Evolutionary conservation across 1,140 invertebrate genomes (phyloP).

Genomic region (Andrena cerasifolii): DNA sequence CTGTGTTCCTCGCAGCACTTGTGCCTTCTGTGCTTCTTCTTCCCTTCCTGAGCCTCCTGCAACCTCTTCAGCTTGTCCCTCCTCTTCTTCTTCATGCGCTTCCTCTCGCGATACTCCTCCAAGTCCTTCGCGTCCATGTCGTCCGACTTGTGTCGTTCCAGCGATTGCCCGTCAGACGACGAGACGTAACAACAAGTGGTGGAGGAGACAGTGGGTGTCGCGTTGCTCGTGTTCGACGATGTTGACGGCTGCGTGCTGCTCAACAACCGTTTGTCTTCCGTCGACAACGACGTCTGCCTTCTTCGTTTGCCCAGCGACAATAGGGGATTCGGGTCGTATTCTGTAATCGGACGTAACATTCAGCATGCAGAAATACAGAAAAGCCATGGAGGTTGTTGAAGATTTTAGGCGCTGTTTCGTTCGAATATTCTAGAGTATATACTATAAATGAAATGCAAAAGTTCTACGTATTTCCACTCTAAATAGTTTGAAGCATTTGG

Average conservation of each 20-base stretch:
- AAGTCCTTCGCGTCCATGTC: constrained; percentile 63
- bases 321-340: constrained; percentile 91
- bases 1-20: constrained; percentile 88
- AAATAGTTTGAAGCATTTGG: too few relatives aligned
- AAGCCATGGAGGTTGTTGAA: not conserved
- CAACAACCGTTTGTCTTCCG: constrained; percentile 83
- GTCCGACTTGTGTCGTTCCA: constrained; percentile 69
- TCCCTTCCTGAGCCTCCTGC: constrained; percentile 81
- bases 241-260: constrained; percentile 51
- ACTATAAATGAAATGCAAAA: too few relatives aligned
- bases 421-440: not conserved
- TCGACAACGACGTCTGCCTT: constrained; percentile 85
- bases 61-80: constrained; percentile 86
- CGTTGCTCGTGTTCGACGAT: constrained; percentile 48
- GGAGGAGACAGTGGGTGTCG: constrained; percentile 20
- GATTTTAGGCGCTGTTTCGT: not conserved
- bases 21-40: constrained; percentile 88
- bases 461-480: too few relatives aligned
- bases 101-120: constrained; percentile 85
- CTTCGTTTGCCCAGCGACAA: constrained; percentile 89
- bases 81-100: constrained; percentile 87
- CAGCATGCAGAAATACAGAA: not conserved
- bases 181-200: constrained; percentile 46
- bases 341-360: constrained; percentile 77
- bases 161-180: constrained; percentile 55